phyloP scores from a whole-genome alignment of 2,113 vertebrate species.

The Cyanistes caeruleus region DNA sequence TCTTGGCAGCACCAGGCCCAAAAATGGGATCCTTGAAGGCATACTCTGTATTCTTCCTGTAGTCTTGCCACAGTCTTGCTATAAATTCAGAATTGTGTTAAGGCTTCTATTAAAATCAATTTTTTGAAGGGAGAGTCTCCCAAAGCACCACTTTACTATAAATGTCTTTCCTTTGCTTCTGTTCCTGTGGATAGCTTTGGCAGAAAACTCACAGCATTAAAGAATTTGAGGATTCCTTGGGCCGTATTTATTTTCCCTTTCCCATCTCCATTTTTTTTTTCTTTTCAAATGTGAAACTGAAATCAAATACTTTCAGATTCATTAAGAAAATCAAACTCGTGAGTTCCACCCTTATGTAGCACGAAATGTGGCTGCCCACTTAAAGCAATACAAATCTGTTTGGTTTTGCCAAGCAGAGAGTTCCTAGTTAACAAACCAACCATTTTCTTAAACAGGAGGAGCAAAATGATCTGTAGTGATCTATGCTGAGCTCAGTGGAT shows the following conservation, averaged over 20 bases:
- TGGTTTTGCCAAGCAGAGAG: not conserved
- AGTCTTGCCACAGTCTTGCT: not conserved
- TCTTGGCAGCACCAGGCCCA: not conserved
- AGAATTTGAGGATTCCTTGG: not conserved
- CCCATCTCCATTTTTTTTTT: not conserved
- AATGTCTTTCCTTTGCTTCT: not conserved
- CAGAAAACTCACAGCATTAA: not conserved
- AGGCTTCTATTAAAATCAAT: not conserved
- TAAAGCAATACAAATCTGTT: not conserved
- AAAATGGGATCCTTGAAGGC: not conserved
- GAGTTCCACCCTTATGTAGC: constrained; percentile 36
- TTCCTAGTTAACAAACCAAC: not conserved
- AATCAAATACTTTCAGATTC: constrained; percentile 1
- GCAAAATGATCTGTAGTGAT: not conserved
- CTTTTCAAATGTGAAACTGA: constrained; percentile 39
- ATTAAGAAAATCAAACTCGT: constrained; percentile 29
- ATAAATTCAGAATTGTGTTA: not conserved
- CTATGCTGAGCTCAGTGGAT: not conserved
- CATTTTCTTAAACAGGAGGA: not conserved
- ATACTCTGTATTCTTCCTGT: not conserved
- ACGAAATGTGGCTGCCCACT: constrained; percentile 23
- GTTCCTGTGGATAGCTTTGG: not conserved
- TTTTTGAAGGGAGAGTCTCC: not conserved
- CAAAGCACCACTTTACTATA: not conserved
- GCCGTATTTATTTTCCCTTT: not conserved